A percentile compares a stretch with the other conserved stretches of the same genome.
Conservation (phyloP, 2,113 vertebrate species). For the Hyperopisus bebe region DNA sequence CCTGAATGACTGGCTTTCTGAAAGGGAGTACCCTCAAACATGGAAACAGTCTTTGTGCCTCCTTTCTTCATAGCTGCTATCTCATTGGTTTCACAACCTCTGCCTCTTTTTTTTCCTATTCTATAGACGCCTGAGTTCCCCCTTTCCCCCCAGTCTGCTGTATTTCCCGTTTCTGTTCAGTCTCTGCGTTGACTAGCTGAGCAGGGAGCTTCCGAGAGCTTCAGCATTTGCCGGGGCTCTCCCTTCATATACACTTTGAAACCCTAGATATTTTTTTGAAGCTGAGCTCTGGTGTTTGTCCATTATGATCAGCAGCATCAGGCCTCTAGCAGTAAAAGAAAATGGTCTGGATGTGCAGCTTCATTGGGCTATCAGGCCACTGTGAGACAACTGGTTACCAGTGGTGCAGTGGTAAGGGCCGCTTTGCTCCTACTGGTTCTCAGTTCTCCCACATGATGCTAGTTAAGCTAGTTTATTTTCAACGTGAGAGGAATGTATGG, state of each 20-base stretch:
- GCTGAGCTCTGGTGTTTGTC: not conserved
- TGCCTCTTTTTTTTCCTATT: not conserved
- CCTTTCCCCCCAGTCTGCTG: not conserved
- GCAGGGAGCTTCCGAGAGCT: not conserved
- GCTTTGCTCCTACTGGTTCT: not conserved
- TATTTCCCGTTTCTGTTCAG: not conserved
- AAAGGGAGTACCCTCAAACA: not conserved
- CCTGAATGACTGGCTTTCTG: constrained; percentile 3
- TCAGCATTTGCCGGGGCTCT: not conserved
- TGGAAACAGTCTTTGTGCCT: constrained; percentile 3
- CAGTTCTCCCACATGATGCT: not conserved
- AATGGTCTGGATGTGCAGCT: not conserved
- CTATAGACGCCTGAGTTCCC: not conserved
- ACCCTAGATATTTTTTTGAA: not conserved
- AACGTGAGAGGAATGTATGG: not conserved
- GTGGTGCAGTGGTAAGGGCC: not conserved
- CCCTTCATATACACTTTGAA: constrained; percentile 1
- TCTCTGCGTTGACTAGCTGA: not conserved
- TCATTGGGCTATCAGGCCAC: not conserved
- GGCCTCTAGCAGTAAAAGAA: not conserved
- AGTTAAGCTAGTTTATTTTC: not conserved
- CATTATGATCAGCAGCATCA: not conserved
- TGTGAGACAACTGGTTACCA: too few relatives aligned
- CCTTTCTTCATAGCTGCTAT: not conserved
- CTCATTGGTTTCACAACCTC: not conserved